Percentiles rank a stretch among this genome's conserved stretches.
Evolutionary conservation across 2,113 vertebrate species (phyloP).

Genomic region (Cisticola juncidis): DNA sequence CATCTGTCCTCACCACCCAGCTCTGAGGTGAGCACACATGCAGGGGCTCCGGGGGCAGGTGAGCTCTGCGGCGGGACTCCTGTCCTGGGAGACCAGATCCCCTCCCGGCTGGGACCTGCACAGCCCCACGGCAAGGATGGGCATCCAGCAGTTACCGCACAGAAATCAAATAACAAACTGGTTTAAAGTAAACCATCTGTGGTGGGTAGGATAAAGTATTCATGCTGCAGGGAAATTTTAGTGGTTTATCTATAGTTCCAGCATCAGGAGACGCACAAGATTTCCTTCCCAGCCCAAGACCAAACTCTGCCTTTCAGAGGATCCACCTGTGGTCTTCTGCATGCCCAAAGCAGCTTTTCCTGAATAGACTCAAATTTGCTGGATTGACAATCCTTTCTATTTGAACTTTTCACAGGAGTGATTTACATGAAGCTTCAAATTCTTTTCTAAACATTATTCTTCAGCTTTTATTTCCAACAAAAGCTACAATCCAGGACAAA

Average conservation of each 20-base stretch:
- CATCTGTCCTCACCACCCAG: neutral
- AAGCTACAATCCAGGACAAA: neutral
- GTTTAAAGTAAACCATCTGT: neutral
- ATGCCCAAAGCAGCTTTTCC: neutral
- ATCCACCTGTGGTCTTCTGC: neutral
- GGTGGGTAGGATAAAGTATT: neutral
- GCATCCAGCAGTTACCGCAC: neutral
- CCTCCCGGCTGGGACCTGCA: neutral
- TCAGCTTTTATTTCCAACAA: neutral
- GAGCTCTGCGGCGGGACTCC: accelerated
- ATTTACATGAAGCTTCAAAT: neutral
- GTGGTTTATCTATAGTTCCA: neutral
- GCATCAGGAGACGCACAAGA: neutral
- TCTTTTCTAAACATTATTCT: neutral
- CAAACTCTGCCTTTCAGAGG: neutral
- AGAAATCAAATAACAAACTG: neutral
- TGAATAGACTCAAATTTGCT: neutral
- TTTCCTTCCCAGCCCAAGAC: neutral
- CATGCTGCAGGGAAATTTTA: neutral
- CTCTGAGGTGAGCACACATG: accelerated
- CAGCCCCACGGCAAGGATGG: neutral
- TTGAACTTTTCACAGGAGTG: neutral
- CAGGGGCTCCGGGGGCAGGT: neutral
- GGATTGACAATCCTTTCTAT: neutral
- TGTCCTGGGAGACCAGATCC: neutral